These are phyloP conservation scores for Epistrophe eligans DNA, from an alignment of 2,888 invertebrate genomes.

Conservation along the genomic window DNA sequence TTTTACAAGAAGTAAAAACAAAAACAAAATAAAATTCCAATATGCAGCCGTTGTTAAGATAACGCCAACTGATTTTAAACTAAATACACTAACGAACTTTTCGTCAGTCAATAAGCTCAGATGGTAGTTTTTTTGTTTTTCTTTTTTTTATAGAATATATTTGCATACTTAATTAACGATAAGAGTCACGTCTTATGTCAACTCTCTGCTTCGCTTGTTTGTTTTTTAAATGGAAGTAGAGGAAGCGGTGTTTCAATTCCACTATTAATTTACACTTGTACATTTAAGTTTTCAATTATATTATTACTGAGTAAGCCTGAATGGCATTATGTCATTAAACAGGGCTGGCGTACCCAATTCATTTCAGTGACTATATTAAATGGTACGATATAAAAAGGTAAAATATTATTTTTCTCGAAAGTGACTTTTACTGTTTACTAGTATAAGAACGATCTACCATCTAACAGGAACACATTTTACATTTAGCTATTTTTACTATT, in stretches of 20 bases:
- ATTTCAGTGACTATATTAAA: too few relatives aligned
- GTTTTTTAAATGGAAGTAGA: conserved; percentile 21
- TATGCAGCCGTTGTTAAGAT: conserved; percentile 32
- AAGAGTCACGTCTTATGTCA: conserved; percentile 42
- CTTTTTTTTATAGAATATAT: conserved; percentile 31
- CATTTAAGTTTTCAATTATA: not conserved
- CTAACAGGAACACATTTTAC: too few relatives aligned
- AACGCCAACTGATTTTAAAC: conserved; percentile 54
- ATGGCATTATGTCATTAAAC: not conserved
- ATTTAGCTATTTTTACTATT: too few relatives aligned
- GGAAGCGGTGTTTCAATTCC: conserved; percentile 54
- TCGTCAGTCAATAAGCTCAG: conserved; percentile 23
- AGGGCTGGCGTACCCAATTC: not conserved
- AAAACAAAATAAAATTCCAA: not conserved
- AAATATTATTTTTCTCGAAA: too few relatives aligned
- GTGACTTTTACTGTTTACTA: too few relatives aligned
- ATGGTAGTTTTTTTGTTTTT: not conserved
- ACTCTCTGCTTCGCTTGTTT: not conserved
- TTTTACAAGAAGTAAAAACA: conserved; percentile 53
- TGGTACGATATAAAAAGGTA: too few relatives aligned
- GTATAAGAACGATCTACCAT: too few relatives aligned
- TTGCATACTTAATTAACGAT: conserved; percentile 72
- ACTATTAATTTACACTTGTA: conserved; percentile 26
- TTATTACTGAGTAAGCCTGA: not conserved
- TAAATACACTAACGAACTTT: conserved; percentile 13